Percentiles rank a stretch among this genome's conserved stretches.
These are phyloP conservation scores for Tupaia chinensis DNA, from an alignment of 2,113 vertebrate species.

Conservation along the genomic window DNA sequence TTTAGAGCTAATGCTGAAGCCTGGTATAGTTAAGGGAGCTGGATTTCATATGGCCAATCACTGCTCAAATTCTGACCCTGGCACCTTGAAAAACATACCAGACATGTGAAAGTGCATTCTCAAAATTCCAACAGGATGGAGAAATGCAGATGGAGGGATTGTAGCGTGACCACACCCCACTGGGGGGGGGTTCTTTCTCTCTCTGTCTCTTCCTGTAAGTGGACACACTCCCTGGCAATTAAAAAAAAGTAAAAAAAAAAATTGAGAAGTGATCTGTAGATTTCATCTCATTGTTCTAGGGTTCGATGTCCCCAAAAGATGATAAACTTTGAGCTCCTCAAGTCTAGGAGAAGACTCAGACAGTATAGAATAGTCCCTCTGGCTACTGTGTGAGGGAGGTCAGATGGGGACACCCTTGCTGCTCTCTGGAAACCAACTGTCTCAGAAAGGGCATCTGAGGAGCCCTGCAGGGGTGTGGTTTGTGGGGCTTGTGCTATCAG, in stretches of 20 bases:
- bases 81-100: too few species aligned
- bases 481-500: not conserved
- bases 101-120: too few species aligned
- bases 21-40: too few species aligned
- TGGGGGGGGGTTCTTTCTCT: too few species aligned
- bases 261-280: not conserved
- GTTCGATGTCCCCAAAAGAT: not conserved
- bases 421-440: not conserved
- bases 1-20: not conserved
- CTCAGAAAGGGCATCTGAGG: not conserved
- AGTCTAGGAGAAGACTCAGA: not conserved
- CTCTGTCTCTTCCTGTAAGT: too few species aligned
- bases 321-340: not conserved
- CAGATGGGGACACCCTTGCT: not conserved
- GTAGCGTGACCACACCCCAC: too few species aligned
- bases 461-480: not conserved
- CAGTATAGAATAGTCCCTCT: not conserved
- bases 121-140: too few species aligned
- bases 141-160: too few species aligned
- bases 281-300: not conserved
- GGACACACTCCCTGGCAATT: too few species aligned
- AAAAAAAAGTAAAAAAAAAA: too few species aligned
- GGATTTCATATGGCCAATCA: too few species aligned
- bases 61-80: too few species aligned
- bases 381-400: not conserved